phyloP scores from a whole-genome alignment of 2,797 vertebrate genomes.

The Rhinoraja longicauda region DNA sequence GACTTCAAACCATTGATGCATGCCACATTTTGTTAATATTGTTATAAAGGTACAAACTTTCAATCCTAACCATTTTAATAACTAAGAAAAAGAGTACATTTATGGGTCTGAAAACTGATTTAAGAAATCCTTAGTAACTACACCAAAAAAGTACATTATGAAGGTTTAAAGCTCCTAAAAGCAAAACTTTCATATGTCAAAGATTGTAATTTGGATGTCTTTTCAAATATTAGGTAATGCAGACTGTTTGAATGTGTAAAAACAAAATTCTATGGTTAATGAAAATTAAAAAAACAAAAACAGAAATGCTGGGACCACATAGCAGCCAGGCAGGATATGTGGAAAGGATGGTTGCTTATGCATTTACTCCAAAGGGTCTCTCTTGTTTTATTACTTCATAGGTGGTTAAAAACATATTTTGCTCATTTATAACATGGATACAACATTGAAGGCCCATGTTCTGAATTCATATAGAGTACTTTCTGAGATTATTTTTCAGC shows the following conservation, averaged over 20 bases:
- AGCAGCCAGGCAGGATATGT: not conserved
- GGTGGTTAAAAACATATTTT: not conserved
- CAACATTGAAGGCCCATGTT: not conserved
- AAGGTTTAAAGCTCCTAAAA: not conserved
- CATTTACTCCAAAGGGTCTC: not conserved
- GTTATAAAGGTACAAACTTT: not conserved
- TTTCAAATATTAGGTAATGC: not conserved
- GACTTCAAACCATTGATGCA: slow-evolving; percentile 25
- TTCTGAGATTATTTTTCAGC: not conserved
- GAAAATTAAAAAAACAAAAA: not conserved
- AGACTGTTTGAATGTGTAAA: not conserved
- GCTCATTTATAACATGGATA: not conserved
- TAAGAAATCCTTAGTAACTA: not conserved
- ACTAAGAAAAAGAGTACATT: not conserved
- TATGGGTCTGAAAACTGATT: not conserved
- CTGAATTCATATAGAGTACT: not conserved
- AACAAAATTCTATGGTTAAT: not conserved
- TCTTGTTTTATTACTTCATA: not conserved
- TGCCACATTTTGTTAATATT: slow-evolving; percentile 31
- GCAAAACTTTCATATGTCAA: not conserved
- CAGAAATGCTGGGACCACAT: not conserved
- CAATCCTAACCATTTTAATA: slow-evolving; percentile 14
- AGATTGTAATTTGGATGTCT: not conserved
- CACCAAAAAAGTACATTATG: not conserved
- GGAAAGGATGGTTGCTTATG: not conserved